A percentile compares a stretch with the other conserved stretches of the same genome.
These are phyloP conservation scores for Alca torda DNA, from an alignment of 2,797 vertebrate genomes.

Conservation along the genomic window DNA sequence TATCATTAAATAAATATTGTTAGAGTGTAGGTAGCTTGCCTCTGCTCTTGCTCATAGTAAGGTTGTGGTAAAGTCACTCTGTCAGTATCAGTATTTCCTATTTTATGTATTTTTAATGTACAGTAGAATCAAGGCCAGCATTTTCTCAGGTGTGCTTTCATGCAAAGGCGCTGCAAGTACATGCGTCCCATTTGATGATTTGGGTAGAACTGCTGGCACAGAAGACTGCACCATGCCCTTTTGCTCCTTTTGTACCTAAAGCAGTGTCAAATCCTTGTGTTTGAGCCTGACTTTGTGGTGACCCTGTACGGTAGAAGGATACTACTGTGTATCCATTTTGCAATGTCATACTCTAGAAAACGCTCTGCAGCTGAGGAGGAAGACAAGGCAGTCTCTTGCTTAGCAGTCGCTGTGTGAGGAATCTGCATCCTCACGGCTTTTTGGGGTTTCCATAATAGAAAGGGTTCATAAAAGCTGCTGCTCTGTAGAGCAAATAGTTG, in stretches of 20 bases:
- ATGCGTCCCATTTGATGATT: neutral
- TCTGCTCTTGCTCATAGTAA: neutral
- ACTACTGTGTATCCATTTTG: neutral
- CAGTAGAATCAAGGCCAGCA: neutral
- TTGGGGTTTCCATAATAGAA: neutral
- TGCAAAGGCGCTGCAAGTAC: neutral
- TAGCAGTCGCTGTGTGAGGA: neutral
- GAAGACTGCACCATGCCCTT: neutral
- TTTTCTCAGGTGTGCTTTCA: neutral
- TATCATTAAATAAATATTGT: conserved; percentile 3
- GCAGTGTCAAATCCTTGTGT: neutral
- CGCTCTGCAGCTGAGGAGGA: neutral
- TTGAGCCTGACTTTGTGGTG: neutral
- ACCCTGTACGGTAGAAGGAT: neutral
- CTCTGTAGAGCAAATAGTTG: neutral
- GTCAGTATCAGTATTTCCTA: neutral
- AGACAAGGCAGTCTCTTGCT: neutral
- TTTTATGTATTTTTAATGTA: neutral
- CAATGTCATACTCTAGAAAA: neutral
- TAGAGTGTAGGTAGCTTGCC: neutral
- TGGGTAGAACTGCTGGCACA: neutral
- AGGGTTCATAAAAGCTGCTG: neutral
- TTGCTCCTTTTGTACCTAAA: neutral
- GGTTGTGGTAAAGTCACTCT: neutral
- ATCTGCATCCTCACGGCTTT: neutral